Percentiles rank a stretch among this genome's conserved stretches.
phyloP scores from a whole-genome alignment of 1,140 invertebrate genomes.

The Sminthurides bifidus region DNA sequence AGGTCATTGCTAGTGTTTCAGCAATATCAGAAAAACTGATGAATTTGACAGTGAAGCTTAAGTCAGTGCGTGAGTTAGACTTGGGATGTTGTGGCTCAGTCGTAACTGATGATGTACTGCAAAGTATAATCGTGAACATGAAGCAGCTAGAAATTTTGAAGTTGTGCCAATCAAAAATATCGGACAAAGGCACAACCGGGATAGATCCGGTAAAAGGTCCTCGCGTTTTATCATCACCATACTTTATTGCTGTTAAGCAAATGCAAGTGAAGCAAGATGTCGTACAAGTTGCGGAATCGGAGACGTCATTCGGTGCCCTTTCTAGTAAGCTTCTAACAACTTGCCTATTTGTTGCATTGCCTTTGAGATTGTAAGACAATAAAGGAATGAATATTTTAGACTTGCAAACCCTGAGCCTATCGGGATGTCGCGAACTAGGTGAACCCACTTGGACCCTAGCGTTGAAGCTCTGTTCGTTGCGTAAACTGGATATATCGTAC shows the following conservation, averaged over 20 bases:
- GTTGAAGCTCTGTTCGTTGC: slow-evolving; percentile 4
- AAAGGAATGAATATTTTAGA: too few species aligned
- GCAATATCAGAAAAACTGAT: neutral
- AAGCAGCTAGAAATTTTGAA: neutral
- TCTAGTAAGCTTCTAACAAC: neutral
- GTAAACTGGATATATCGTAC: neutral
- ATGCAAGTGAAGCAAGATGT: neutral
- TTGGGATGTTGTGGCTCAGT: slow-evolving; percentile 7
- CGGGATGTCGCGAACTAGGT: slow-evolving; percentile 1
- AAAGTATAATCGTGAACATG: slow-evolving; percentile 6
- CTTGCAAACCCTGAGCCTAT: slow-evolving; percentile 6
- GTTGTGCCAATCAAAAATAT: slow-evolving; percentile 6
- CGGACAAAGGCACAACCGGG: slow-evolving; percentile 12
- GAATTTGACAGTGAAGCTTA: neutral
- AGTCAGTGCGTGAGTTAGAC: slow-evolving; percentile 3
- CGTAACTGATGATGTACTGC: slow-evolving; percentile 4
- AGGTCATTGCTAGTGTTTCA: neutral
- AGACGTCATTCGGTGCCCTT: neutral
- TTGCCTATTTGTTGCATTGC: neutral
- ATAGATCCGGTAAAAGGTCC: neutral
- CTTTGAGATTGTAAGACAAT: too few species aligned
- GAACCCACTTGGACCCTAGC: slow-evolving; percentile 15
- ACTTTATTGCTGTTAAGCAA: neutral
- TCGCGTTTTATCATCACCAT: neutral
- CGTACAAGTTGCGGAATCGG: neutral